Evolutionary conservation across 2,797 vertebrate genomes (phyloP), one percentile per base, ranked within the genome.

Genomic region (Orestias chungarensis): DNA sequence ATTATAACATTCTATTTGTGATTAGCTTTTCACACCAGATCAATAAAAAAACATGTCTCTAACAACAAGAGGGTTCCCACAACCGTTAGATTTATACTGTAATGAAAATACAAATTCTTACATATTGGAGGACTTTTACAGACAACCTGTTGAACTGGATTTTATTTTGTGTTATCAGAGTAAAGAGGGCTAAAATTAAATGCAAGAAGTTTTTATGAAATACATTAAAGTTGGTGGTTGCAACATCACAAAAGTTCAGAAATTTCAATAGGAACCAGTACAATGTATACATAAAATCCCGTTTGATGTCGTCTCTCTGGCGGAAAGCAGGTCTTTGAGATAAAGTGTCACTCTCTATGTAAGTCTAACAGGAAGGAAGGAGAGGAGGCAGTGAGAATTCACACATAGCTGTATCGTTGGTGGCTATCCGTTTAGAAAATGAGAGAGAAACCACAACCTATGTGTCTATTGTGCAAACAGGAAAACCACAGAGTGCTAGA

Each of bases 351-450:
- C 54, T 67, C 85, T 85, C 23, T 31, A 44, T 57, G 74, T 70
- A 81, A 66, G 72, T 82, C 52, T 35, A 71, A 84, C 78, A 84
- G 85, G 83, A 87, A 86, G 80, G 33, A 73, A 66, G 40, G n/a
- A 44, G 49, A 46, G 38, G 66, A 74, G 52, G 71, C 49, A 81
- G 77, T 57, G 71, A 84, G 79, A 87, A 78, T 82, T 89, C 72
- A 71, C 74, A 87, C 76, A 79, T 23, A 86, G 86, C 84, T 87
- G 77, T 86, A 84, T 84, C 50, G 77, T 83, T 88, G 75, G 77
- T 71, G 85, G 85, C 82, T 71, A 92, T 84, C 80, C 73, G 78
- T 83, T 90, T 81, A 76, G 71, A 88, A 86, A 91, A 89, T 82
- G 76, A 87, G 75, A 86, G 79, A 82, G 82, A 87, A 89, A 81